A percentile compares a stretch with the other conserved stretches of the same genome.
Evolutionary conservation across 2,113 vertebrate species (phyloP).

Genomic region (Odocoileus hemionus): DNA sequence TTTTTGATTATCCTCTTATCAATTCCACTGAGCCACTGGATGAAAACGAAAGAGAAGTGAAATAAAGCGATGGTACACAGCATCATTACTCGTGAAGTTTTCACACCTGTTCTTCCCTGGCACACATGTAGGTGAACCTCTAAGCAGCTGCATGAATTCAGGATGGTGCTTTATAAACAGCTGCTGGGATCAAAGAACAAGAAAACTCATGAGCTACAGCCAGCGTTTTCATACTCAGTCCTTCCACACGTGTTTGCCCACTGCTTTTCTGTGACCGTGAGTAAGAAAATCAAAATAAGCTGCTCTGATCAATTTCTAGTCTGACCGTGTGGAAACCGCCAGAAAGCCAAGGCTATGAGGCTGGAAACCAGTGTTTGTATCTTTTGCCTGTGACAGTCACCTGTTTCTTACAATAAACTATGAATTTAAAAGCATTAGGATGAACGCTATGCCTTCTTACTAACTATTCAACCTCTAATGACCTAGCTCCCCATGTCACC

Average conservation of each 20-base stretch:
- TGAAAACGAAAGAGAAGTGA: background rate
- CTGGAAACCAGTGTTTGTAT: background rate
- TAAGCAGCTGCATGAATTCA: conserved; percentile 15
- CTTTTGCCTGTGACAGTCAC: too few species aligned
- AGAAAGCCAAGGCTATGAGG: background rate
- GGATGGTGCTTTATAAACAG: conserved; percentile 20
- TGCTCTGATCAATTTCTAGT: conserved; percentile 23
- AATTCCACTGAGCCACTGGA: background rate
- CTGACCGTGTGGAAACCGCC: background rate
- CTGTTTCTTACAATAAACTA: background rate
- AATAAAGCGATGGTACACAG: fast-evolving
- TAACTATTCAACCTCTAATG: background rate
- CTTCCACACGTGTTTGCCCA: fast-evolving
- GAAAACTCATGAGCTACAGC: background rate
- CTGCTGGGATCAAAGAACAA: conserved; percentile 10
- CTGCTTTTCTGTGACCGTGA: background rate
- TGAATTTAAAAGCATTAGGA: background rate
- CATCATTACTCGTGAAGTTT: background rate
- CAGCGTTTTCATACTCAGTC: background rate
- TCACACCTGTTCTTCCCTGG: background rate
- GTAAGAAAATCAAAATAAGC: background rate
- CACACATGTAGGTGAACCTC: conserved; percentile 1
- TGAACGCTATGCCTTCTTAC: background rate
- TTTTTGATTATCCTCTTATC: background rate
- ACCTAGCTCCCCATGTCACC: background rate